Conservation (phyloP, 2,113 vertebrate species). For the Mus spicilegus region DNA sequence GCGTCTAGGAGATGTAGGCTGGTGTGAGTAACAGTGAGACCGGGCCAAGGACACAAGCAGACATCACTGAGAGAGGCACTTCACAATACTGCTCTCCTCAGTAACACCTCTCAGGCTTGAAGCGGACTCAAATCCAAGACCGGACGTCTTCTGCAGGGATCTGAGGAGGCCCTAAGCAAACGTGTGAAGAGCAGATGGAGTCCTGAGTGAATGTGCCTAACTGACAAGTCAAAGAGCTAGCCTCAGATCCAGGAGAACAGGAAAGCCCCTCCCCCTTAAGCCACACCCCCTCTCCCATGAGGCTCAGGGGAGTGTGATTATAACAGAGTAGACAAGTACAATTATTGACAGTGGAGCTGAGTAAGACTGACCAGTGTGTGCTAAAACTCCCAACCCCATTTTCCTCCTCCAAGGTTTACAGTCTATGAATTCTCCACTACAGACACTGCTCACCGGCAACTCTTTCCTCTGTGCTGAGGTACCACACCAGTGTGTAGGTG, state of each 20-base stretch:
- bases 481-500: background rate
- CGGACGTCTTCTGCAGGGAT: background rate
- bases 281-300: background rate
- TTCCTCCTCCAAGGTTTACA: background rate
- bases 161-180: background rate
- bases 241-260: background rate
- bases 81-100: background rate
- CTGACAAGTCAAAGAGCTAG: background rate
- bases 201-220: background rate
- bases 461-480: background rate
- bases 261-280: background rate
- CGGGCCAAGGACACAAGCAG: background rate
- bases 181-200: background rate
- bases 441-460: background rate
- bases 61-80: background rate
- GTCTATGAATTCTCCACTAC: background rate
- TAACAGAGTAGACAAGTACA: no score
- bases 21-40: background rate
- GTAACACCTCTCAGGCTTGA: background rate
- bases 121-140: background rate
- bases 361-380: background rate
- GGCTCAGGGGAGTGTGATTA: background rate
- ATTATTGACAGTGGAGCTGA: background rate
- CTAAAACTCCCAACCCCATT: no score
- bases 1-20: background rate